Evolutionary conservation across 2,113 vertebrate genomes (phyloP).

Genomic region (Eudorcas thomsonii): DNA sequence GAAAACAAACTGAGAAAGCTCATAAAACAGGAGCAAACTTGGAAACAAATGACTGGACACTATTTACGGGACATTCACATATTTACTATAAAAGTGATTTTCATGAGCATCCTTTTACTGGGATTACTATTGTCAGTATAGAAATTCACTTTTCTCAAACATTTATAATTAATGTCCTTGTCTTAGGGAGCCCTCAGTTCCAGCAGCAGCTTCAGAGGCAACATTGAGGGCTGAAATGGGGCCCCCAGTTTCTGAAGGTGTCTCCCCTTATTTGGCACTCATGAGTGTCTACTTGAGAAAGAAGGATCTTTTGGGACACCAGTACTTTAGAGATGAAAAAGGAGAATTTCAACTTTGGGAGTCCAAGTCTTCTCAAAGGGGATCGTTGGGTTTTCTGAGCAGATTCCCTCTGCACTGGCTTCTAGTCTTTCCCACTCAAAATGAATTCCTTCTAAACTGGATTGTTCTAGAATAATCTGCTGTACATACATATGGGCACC

Average conservation of each 20-base stretch:
- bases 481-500: neutral
- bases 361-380: neutral
- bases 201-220: neutral
- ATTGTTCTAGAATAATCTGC: constrained; percentile 47
- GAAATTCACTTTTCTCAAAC: neutral
- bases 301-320: neutral
- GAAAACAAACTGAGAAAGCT: constrained; percentile 25
- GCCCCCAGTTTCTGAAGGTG: neutral
- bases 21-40: constrained; percentile 26
- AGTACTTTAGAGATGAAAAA: constrained; percentile 2
- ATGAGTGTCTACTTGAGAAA: neutral
- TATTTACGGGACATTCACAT: neutral
- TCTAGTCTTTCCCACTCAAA: neutral
- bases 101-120: neutral
- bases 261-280: neutral
- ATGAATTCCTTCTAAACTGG: neutral
- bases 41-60: neutral
- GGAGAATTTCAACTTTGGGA: neutral
- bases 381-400: neutral
- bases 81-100: neutral
- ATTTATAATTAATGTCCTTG: neutral
- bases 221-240: neutral
- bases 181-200: neutral
- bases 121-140: neutral
- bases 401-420: neutral